Percentiles rank a stretch among this genome's conserved stretches.
These are phyloP conservation scores for Teleiodes luculella DNA, from an alignment of 2,888 invertebrate species.

Conservation along the genomic window DNA sequence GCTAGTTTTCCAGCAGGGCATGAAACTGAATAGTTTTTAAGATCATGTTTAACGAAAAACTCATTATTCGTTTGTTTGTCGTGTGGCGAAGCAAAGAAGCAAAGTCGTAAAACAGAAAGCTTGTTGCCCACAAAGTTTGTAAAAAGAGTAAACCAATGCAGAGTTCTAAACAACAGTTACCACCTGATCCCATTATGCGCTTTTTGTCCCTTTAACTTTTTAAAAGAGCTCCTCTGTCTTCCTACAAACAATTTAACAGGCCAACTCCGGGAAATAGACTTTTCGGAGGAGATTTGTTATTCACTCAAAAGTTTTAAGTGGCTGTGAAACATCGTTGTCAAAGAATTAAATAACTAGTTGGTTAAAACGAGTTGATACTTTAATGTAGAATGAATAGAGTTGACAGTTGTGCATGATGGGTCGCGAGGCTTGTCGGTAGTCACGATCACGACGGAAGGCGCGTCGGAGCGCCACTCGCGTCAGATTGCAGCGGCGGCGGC, in stretches of 20 bases:
- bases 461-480: constrained; percentile 43
- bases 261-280: constrained; percentile 69
- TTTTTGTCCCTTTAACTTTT: constrained; percentile 61
- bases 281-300: constrained; percentile 74
- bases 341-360: constrained; percentile 62
- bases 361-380: constrained; percentile 38
- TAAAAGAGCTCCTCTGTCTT: constrained; percentile 60
- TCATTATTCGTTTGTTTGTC: too few relatives aligned
- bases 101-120: background rate
- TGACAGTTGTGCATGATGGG: constrained; percentile 39
- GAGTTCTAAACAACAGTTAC: constrained; percentile 22
- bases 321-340: constrained; percentile 73
- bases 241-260: constrained; percentile 71
- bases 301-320: constrained; percentile 76
- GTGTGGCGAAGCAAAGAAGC: background rate
- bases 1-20: too few relatives aligned
- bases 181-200: constrained; percentile 52
- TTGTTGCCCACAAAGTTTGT: background rate
- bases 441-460: constrained; percentile 38
- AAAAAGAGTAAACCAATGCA: constrained; percentile 12
- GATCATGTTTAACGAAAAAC: too few relatives aligned
- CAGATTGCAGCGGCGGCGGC: constrained; percentile 54
- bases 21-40: too few relatives aligned
- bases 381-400: constrained; percentile 37
- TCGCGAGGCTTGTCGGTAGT: constrained; percentile 7